Evolutionary conservation across 2,888 invertebrate species (phyloP), one percentile per base, ranked within the genome.

Genomic region (Epiblema foenella): DNA sequence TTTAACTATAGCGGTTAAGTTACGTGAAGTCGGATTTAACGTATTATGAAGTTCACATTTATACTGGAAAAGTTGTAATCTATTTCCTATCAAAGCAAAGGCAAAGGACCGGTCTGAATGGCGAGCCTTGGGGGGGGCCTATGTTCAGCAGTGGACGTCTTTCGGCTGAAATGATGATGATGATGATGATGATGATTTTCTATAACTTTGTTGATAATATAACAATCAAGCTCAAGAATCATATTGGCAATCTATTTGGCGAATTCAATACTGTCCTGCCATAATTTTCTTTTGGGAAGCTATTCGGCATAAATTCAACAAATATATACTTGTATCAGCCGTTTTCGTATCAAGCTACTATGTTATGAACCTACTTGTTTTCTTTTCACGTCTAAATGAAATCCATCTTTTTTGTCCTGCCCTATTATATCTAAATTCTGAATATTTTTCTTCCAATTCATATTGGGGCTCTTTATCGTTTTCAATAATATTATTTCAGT

Each of bases 1-100:
- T 86, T 83, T 82, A 84, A 62, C 59, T 70, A 54, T 33, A 56
- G 39, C 54, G 20, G 68, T 20, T 60, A 42, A 49, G 58, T 67
- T 60, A 54, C 52, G 59, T 29, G 51, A n/a, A 51, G 18, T 59
- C 52, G 46, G 54, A 60, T 66, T 63, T 69, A 64, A 39, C 39
- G 39, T 64, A 64, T 63, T 69, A 39, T 52, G 29, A 54, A 52
- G 58, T 65, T 65, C 10, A 24, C n/a, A 42, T 29, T 10, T 46
- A 17, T 33, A 51, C 33, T 64, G 4, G 18, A 39, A 18, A 39
- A 33, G 24, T 5, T 46, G 7, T 8, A 46, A n/a, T 46, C 7
- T 46, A 12, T 46, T 46, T 46, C 46, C 7, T 7, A n/a, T n/a
- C n/a, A n/a, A n/a, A n/a, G n/a, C n/a, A n/a, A n/a, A n/a, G n/a